Base-by-base conservation (phyloP, 1,140 invertebrate genomes). In the Mercenaria mercenaria region DNA sequence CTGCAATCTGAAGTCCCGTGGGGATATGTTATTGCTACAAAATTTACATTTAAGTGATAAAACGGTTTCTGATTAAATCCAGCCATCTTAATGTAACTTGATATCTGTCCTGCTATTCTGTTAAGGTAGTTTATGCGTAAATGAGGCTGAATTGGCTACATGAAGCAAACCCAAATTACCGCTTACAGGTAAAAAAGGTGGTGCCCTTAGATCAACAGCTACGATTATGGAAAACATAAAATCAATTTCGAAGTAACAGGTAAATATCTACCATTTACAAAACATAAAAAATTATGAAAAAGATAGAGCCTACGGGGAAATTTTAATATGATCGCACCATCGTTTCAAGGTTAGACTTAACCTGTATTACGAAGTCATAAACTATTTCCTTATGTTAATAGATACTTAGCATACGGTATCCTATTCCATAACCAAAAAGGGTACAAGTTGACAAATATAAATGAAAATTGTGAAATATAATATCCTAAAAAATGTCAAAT, bases 41-140 rank as follows among this genome's bases (percentile, higher is more conserved):
- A 67, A 67, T 11, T 67, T 32, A 29, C 61, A 32, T 67, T 32
- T 32, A 67, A 67, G 61, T 67, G 61, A 67, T 67, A 67, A 67
- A 67, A 67, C 61, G 4, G 15, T 67, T 67, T 20, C 32, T 67
- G 61, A 67, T 67, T 67, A 67, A 67, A 67, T 37, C 18, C n/a
- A 67, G 32, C 61, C 26, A 29, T 8, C 11, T 8, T 20, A 67
- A 67, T 32, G 32, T 67, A 67, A 32, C n/a, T 23, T 67, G 11
- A 32, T 32, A 67, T 67, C 61, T 67, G 26, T 15, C 26, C 26
- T 15, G 13, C 26, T 32, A 67, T 56, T 56, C n/a, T 56, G 52
- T 56, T 23, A 56, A 56, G 52, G 15, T 11, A 8, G 52, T 56
- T 56, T 20, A 23, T n/a, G n/a, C n/a, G n/a, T n/a, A n/a, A n/a